Conservation (phyloP, 2,113 vertebrate species). For the Macheiramphus alcinus region DNA sequence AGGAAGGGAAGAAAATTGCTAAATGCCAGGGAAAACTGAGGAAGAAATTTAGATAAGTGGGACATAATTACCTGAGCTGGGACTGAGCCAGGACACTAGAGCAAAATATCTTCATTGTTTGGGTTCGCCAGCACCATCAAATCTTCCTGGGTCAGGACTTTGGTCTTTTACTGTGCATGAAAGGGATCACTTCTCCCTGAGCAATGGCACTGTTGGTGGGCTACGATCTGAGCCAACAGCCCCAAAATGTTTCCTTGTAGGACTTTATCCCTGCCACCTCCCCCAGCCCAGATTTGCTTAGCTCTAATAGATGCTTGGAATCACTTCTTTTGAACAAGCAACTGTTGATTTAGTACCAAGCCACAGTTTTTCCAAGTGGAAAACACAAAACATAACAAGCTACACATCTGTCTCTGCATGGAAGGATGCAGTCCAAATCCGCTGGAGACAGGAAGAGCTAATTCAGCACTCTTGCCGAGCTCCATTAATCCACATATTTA, state of each 20-base stretch:
- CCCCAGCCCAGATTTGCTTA: background rate
- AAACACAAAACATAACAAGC: background rate
- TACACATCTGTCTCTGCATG: constrained; percentile 18
- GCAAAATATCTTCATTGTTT: background rate
- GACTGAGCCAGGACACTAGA: background rate
- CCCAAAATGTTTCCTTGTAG: background rate
- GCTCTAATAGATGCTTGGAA: background rate
- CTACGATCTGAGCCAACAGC: background rate
- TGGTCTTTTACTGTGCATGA: background rate
- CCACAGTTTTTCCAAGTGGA: background rate
- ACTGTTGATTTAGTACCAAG: constrained; percentile 14
- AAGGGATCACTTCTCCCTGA: background rate
- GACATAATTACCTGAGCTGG: constrained; percentile 35
- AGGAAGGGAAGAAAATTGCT: constrained; percentile 26
- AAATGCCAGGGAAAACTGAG: constrained; percentile 7
- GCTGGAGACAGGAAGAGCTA: constrained; percentile 52
- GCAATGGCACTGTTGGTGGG: background rate
- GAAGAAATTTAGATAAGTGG: constrained; percentile 49
- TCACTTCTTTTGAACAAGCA: background rate
- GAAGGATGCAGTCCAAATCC: constrained; percentile 6
- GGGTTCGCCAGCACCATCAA: background rate
- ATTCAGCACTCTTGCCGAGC: constrained; percentile 53
- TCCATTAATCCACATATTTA: constrained; percentile 61
- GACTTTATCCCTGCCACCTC: background rate
- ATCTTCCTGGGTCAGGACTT: background rate